Evolutionary conservation across 2,888 invertebrate genomes (phyloP), one percentile per base, ranked within the genome.

Genomic region (Volucella inanis): DNA sequence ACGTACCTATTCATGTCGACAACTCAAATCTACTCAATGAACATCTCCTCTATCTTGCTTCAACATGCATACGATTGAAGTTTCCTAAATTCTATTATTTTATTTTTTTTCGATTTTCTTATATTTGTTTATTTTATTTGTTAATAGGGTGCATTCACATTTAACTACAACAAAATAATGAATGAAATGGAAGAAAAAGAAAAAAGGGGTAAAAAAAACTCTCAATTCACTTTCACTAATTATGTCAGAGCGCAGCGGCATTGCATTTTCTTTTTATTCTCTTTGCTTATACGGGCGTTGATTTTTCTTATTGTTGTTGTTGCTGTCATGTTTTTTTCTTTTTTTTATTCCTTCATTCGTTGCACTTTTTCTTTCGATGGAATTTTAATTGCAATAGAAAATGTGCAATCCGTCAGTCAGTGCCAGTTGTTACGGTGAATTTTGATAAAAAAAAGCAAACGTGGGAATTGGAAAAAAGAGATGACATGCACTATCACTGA

Each of bases 351-450:
- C n/a, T 41, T 55, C 55, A 11, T 41, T 41, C 55, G 31, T 72
- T 81, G 67, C 81, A 85, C 76, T 85, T 85, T 85, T 85, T 72
- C 85, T 81, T 85, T 81, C 85, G 22, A 81, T 81, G 85, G 76
- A 62, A 85, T 85, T 81, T 72, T 71, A 85, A 81, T 72, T 68
- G 57, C 85, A 76, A 81, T 81, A 81, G 85, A 85, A 81, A 85
- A 76, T 84, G 59, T 80, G 75, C 80, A 80, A 80, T 70, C 57
- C 31, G 31, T 31, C 31, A 31, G 6, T 31, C 31, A 6, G 31
- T 31, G 64, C 31, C 38, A 38, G 59, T 77, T 62, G 72, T 76
- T 82, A 65, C 31, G 61, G 62, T 31, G 41, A 43, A 57, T 59
- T 57, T 57, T 50, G 22, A 47, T 49, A 55, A 74, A 15, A 52